Evolutionary conservation across 2,797 vertebrate genomes (phyloP).

Genomic region (Xyrichtys novacula): DNA sequence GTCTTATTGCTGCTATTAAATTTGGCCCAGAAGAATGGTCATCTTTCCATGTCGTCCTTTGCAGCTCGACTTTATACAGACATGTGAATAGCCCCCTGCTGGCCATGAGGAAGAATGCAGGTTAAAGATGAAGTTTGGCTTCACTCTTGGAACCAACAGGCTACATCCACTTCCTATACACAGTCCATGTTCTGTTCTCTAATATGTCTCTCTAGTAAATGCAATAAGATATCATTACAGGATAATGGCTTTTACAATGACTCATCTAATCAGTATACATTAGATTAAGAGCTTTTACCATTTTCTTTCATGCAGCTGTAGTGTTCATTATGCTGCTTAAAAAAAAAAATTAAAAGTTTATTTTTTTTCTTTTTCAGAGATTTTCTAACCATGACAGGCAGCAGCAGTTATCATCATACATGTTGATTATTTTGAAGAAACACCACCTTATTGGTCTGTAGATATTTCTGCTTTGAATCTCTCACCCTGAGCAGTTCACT

Average conservation of each 20-base stretch:
- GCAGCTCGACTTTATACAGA: neutral
- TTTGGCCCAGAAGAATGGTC: neutral
- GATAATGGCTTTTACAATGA: conserved; percentile 51
- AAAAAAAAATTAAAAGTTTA: conserved; percentile 9
- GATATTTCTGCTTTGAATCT: conserved; percentile 52
- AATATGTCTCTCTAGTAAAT: conserved; percentile 9
- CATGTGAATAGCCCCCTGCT: neutral
- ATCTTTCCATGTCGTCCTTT: neutral
- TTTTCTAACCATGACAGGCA: conserved; percentile 2
- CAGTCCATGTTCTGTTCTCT: neutral
- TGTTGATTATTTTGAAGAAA: neutral
- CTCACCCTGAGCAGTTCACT: conserved; percentile 50
- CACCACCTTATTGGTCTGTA: neutral
- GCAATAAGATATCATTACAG: conserved; percentile 32
- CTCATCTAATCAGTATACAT: conserved; percentile 43
- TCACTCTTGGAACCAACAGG: neutral
- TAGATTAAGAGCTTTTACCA: conserved; percentile 21
- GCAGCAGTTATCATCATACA: conserved; percentile 5
- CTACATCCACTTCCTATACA: neutral
- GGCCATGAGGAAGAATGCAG: neutral
- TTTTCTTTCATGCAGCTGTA: conserved; percentile 4
- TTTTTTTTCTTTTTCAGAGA: conserved; percentile 3
- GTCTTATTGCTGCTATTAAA: no score
- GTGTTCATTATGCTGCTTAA: conserved; percentile 20
- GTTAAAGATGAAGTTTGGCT: neutral